Evolutionary conservation across 2,888 invertebrate species (phyloP).

Genomic region (Unio delphinus): DNA sequence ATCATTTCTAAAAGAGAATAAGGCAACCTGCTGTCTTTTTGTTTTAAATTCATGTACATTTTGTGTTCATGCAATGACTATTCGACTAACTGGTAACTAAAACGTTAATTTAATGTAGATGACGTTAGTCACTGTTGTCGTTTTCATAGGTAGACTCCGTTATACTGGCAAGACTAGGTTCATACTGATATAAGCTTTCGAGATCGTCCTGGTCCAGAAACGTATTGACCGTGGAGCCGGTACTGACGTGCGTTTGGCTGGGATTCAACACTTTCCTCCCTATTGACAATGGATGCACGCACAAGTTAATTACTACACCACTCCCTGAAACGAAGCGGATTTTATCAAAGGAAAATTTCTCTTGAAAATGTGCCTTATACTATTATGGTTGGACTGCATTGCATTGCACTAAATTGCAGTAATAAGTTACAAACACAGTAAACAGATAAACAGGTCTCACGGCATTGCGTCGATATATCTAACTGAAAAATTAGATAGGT

Average conservation of each 20-base stretch:
- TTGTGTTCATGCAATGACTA: too few relatives aligned
- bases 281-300: constrained; percentile 24
- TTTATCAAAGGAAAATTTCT: too few relatives aligned
- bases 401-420: too few relatives aligned
- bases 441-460: too few relatives aligned
- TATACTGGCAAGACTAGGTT: constrained; percentile 22
- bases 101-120: neutral
- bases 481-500: too few relatives aligned
- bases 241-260: constrained; percentile 35
- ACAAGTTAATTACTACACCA: constrained; percentile 8
- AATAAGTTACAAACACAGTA: too few relatives aligned
- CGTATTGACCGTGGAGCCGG: constrained; percentile 48
- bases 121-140: neutral
- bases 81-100: neutral
- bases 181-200: constrained; percentile 13
- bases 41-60: too few relatives aligned
- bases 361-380: too few relatives aligned
- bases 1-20: too few relatives aligned
- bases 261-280: constrained; percentile 15
- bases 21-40: too few relatives aligned
- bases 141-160: constrained; percentile 10
- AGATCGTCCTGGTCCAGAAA: constrained; percentile 46
- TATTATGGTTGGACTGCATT: too few relatives aligned
- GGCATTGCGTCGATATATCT: too few relatives aligned
- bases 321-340: constrained; percentile 1